Evolutionary conservation across 2,113 vertebrate species (phyloP), one percentile per base, ranked within the genome.

Genomic region (Toxotes chatareus): DNA sequence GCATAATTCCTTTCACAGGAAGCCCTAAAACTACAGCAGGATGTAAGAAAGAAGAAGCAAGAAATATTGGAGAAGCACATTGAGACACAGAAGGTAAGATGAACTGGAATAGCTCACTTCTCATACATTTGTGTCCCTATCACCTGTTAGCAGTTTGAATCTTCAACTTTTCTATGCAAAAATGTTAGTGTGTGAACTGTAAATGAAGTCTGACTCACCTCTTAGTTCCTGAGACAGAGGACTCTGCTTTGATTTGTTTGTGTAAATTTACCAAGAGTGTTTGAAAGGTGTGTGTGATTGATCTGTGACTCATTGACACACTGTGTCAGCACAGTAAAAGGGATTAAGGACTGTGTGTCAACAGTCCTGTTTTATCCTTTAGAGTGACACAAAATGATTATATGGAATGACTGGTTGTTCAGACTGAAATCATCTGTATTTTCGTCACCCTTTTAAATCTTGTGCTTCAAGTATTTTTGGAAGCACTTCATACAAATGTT

Each of bases 1-100:
- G 23, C 9, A 12, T 69, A 0, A 62, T 83, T 85, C 63, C 66
- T 84, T 78, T 90, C 77, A 70, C 90, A 99, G 98, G 97, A 99
- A 91, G 96, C 98, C 46, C 76, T 99, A 31, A 95, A 95, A 91
- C 96, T 99, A 92, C 97, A 99, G 78, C 97, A 99, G 84, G 98
- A 99, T 78, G 97, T 99, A 40, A 95, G 97, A 76, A 99, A 97
- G 94, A 99, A 99, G 95, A 99, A 99, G 80, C 97, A 98, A 91
- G 97, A 99, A 91, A 99, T 99, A 90, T 91, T 99, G 89, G 98
- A 99, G 94, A 99, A 99, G 88, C 97, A 99, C 90, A 99, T 99
- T 75, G 98, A 99, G 94, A 98, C 98, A 65, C 98, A 99, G 89
- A 99, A 99, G 97, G 98, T 99, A 74, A 88, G 59, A 63, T 4